These are phyloP conservation scores for Cyprinodon tularosa DNA, from an alignment of 2,113 vertebrate species.

Conservation along the genomic window DNA sequence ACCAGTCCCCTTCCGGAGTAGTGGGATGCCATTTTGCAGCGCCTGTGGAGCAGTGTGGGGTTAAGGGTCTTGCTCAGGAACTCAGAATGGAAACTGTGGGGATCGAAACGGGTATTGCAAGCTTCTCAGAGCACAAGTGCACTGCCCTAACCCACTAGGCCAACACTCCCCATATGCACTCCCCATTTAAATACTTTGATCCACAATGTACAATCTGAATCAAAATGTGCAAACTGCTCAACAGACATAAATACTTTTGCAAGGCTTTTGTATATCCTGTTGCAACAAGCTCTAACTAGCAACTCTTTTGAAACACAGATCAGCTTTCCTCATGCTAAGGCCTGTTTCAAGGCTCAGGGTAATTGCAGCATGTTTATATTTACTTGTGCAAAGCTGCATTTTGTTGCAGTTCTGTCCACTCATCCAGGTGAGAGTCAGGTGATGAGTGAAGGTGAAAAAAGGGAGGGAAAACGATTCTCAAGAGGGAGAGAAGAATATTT, in stretches of 20 bases:
- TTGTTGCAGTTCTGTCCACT: slow-evolving; percentile 23
- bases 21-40: too few species aligned
- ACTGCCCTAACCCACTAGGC: too few species aligned
- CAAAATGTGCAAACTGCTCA: background rate
- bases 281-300: slow-evolving; percentile 44
- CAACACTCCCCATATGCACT: too few species aligned
- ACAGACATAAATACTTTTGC: background rate
- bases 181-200: background rate
- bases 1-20: too few species aligned
- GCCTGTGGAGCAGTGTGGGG: too few species aligned
- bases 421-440: slow-evolving; percentile 39
- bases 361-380: slow-evolving; percentile 29
- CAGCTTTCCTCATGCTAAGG: slow-evolving; percentile 44
- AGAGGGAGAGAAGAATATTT: slow-evolving; percentile 33
- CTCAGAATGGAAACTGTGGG: too few species aligned
- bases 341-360: slow-evolving; percentile 39
- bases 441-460: slow-evolving; percentile 36
- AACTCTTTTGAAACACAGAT: slow-evolving; percentile 21
- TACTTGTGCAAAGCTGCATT: slow-evolving; percentile 7
- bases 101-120: too few species aligned
- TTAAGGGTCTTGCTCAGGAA: too few species aligned
- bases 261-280: slow-evolving; percentile 16
- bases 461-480: background rate
- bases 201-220: background rate
- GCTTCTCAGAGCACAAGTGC: too few species aligned